Evolutionary conservation across 2,888 invertebrate genomes (phyloP).

Genomic region (Philereme transversata): DNA sequence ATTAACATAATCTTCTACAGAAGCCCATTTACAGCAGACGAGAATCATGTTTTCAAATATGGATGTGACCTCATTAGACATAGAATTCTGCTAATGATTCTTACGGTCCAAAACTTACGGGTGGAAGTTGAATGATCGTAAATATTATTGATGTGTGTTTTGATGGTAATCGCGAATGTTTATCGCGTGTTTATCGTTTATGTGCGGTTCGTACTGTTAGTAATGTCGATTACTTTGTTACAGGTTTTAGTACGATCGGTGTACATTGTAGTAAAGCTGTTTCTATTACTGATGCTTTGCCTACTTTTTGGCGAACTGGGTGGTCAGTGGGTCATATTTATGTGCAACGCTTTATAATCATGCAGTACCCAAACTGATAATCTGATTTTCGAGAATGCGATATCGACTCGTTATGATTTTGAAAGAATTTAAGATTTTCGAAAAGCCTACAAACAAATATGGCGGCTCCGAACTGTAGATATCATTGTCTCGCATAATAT

Average conservation of each 20-base stretch:
- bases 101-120: slow-evolving; percentile 15
- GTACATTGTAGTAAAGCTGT: not conserved
- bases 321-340: no score
- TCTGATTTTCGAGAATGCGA: no score
- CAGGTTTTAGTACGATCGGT: slow-evolving; percentile 20
- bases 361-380: no score
- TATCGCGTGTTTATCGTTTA: slow-evolving; percentile 28
- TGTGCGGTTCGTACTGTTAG: slow-evolving; percentile 21
- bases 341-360: no score
- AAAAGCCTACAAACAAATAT: no score
- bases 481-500: no score
- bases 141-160: slow-evolving; percentile 20
- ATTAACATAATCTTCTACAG: slow-evolving; percentile 35
- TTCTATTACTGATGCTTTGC: not conserved
- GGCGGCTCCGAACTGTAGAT: no score
- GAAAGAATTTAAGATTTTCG: no score
- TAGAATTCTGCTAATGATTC: slow-evolving; percentile 10
- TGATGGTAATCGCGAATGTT: slow-evolving; percentile 31
- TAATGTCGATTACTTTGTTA: slow-evolving; percentile 23
- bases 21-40: slow-evolving; percentile 27
- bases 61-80: slow-evolving; percentile 27
- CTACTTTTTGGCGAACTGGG: no score
- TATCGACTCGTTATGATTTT: no score
- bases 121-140: slow-evolving; percentile 24
- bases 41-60: slow-evolving; percentile 33